phyloP scores from a whole-genome alignment of 1,140 invertebrate genomes.

The Araneus ventricosus region DNA sequence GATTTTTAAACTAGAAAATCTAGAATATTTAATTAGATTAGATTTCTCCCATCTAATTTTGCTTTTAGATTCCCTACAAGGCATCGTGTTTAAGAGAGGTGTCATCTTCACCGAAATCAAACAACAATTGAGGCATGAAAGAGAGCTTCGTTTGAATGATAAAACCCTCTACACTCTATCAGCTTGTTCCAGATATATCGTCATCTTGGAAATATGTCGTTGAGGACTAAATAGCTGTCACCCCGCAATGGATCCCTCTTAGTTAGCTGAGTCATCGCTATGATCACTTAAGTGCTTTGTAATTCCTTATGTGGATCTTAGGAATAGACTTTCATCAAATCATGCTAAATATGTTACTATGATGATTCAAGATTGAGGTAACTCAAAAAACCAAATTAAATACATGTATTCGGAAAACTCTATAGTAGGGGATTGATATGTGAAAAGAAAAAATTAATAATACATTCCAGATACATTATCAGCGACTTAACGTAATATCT shows the following conservation, averaged over 20 bases:
- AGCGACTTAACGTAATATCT: neutral
- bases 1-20: too few relatives aligned
- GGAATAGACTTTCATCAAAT: neutral
- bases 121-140: too few relatives aligned
- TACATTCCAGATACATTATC: neutral
- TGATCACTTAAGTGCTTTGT: neutral
- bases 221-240: constrained; percentile 59
- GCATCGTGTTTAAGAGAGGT: too few relatives aligned
- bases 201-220: constrained; percentile 30
- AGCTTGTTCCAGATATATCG: too few relatives aligned
- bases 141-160: too few relatives aligned
- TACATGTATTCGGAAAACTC: neutral
- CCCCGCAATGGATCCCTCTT: neutral
- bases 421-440: too few relatives aligned
- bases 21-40: too few relatives aligned
- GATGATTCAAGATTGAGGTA: neutral
- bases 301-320: neutral
- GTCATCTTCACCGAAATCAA: too few relatives aligned
- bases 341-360: neutral
- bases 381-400: neutral
- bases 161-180: too few relatives aligned
- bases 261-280: neutral
- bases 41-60: too few relatives aligned
- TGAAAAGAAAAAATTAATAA: constrained; percentile 9
- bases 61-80: too few relatives aligned